Evolutionary conservation across 35 echinoderm and acorn worm genomes (phyloP).

Genomic region (Chiridota heheva): DNA sequence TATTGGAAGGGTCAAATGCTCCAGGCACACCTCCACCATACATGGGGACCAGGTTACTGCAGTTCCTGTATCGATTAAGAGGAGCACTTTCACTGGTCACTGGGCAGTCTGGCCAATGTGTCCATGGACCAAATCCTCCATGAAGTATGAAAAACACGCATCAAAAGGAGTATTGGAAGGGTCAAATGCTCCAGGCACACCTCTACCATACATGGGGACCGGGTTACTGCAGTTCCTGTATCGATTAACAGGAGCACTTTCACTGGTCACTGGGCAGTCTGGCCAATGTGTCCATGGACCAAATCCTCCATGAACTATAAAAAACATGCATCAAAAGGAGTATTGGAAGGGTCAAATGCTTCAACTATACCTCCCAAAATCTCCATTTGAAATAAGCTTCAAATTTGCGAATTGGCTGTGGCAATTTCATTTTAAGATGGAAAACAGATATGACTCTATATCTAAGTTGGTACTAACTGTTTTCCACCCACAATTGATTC

Average conservation of each 20-base stretch:
- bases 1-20: too few species aligned
- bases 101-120: constrained; percentile 58
- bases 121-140: constrained; percentile 64
- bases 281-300: constrained; percentile 56
- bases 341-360: too few species aligned
- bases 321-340: too few species aligned
- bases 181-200: too few species aligned
- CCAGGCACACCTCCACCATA: constrained; percentile 55
- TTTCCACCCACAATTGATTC: too few species aligned
- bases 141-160: constrained; percentile 46
- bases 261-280: constrained; percentile 56
- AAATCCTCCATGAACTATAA: constrained; percentile 70
- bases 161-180: too few species aligned
- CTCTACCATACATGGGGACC: constrained; percentile 48
- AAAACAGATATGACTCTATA: too few species aligned
- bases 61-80: constrained; percentile 27
- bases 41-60: constrained; percentile 57
- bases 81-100: constrained; percentile 68
- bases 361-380: too few species aligned
- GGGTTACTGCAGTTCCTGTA: constrained; percentile 59
- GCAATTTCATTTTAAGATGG: too few species aligned
- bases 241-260: constrained; percentile 55
- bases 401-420: too few species aligned
- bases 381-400: too few species aligned
- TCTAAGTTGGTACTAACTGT: too few species aligned